Percentiles rank a stretch among this genome's conserved stretches.
phyloP scores from a whole-genome alignment of 64 coral and sea anemone genomes.

The Dendrophyllia cribrosa region DNA sequence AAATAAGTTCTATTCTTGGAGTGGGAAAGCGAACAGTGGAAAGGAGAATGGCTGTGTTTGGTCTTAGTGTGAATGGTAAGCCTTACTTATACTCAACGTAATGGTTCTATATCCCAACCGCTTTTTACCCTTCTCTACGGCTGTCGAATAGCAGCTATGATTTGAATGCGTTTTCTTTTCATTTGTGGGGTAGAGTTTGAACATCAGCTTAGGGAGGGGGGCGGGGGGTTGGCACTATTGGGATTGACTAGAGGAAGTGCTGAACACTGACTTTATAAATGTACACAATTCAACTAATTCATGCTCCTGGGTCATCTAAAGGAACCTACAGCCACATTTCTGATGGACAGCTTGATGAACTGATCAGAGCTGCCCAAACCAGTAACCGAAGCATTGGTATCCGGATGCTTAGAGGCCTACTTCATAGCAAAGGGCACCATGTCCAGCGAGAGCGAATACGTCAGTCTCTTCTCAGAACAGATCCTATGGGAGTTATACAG shows the following conservation, averaged over 20 bases:
- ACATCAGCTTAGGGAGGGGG: too few species aligned
- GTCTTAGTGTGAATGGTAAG: conserved; percentile 52
- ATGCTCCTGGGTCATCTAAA: not conserved
- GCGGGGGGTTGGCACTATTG: not conserved
- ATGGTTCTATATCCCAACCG: too few species aligned
- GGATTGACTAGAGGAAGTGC: not conserved
- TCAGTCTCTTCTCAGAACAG: conserved; percentile 49
- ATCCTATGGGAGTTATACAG: conserved; percentile 38
- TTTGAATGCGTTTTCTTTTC: too few species aligned
- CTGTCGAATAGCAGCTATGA: not conserved
- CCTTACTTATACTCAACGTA: not conserved
- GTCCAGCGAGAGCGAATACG: conserved; percentile 71
- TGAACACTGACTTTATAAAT: not conserved
- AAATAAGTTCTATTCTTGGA: conserved; percentile 32
- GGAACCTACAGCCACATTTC: conserved; percentile 43
- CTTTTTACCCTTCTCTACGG: not conserved
- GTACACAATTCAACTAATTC: too few species aligned
- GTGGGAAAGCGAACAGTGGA: conserved; percentile 32
- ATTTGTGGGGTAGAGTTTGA: too few species aligned
- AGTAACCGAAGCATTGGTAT: conserved; percentile 54
- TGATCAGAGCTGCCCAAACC: conserved; percentile 28
- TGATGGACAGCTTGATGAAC: conserved; percentile 64
- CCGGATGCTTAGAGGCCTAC: conserved; percentile 55
- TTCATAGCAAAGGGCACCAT: conserved; percentile 51
- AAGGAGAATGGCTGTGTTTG: conserved; percentile 40